A percentile compares a stretch with the other conserved stretches of the same genome.
phyloP scores from a whole-genome alignment of 2,888 invertebrate genomes.

The Nomada flava region DNA sequence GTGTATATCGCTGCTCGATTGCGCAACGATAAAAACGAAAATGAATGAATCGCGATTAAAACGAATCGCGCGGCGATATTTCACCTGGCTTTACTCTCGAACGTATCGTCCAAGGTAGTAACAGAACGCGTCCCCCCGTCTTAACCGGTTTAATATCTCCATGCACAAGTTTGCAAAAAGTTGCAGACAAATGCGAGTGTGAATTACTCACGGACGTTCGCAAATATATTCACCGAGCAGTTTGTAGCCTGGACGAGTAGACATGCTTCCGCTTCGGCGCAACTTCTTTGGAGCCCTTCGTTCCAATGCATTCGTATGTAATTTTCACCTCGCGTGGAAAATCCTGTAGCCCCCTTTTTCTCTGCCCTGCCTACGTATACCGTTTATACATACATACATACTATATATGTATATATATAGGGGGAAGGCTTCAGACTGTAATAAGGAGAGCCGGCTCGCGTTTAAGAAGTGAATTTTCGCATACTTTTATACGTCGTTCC shows the following conservation, averaged over 20 bases:
- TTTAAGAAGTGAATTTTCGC: constrained; percentile 51
- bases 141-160: constrained; percentile 53
- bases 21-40: neutral
- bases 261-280: constrained; percentile 58
- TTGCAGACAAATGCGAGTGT: constrained; percentile 50
- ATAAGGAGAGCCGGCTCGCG: constrained; percentile 50
- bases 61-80: neutral
- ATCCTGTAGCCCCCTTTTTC: constrained; percentile 51
- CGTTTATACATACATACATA: neutral
- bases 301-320: constrained; percentile 65
- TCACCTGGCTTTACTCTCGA: neutral
- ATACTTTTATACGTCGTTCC: constrained; percentile 36
- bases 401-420: constrained; percentile 22
- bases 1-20: neutral
- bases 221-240: constrained; percentile 60
- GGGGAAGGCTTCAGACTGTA: constrained; percentile 56
- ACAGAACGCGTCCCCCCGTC: neutral
- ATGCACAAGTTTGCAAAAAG: constrained; percentile 43
- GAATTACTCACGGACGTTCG: constrained; percentile 59
- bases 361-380: constrained; percentile 39
- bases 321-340: constrained; percentile 61
- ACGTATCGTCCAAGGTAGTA: neutral
- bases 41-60: constrained; percentile 9
- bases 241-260: constrained; percentile 58
- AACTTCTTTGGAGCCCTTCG: constrained; percentile 52